Evolutionary conservation across 2,888 invertebrate genomes (phyloP), one percentile per base, ranked within the genome.

Genomic region (Cheilosia urbana): DNA sequence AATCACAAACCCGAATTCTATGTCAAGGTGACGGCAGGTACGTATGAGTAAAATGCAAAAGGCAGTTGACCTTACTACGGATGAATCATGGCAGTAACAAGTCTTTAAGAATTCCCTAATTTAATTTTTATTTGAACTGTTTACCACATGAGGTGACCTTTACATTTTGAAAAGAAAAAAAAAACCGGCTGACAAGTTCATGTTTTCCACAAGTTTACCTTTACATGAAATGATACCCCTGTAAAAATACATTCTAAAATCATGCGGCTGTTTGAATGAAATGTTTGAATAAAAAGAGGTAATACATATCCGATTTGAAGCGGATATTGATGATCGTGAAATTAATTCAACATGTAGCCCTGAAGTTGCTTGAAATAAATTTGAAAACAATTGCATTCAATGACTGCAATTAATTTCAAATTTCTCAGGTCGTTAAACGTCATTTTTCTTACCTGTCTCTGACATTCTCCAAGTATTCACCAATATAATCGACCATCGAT

Each of bases 401-500:
- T 21, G 13, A 11, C 9, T n/a, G 9, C 15, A 71, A 60, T 73
- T 72, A 60, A 7, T 45, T n/a, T 45, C 2, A 1, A 45, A 45
- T 45, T 17, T 47, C 37, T 17, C 17, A 17, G n/a, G 19, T 47
- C 47, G 9, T 17, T 17, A 47, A 47, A 9, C 9, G 17, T 88
- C 91, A 92, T 76, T 53, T 75, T 53, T 81, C 88, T 88, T 92
- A 96, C 97, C 97, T 96, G 92, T 98, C 98, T 91, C 98, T 94
- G 89, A 99, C 97, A 89, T 97, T 98, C 92, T 98, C 97, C 92
- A 98, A 93, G 93, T 99, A 99, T 90, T 97, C 95, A 9, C 97
- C 96, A 81, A 99, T 97, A 92, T 97, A 99, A 90, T 98, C 98
- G 47, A 97, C 95, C 97, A 98, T 98, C 90, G 97, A 96, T 92